These are phyloP conservation scores for Pararge aegeria DNA, from an alignment of 1,140 invertebrate species.

Conservation along the genomic window DNA sequence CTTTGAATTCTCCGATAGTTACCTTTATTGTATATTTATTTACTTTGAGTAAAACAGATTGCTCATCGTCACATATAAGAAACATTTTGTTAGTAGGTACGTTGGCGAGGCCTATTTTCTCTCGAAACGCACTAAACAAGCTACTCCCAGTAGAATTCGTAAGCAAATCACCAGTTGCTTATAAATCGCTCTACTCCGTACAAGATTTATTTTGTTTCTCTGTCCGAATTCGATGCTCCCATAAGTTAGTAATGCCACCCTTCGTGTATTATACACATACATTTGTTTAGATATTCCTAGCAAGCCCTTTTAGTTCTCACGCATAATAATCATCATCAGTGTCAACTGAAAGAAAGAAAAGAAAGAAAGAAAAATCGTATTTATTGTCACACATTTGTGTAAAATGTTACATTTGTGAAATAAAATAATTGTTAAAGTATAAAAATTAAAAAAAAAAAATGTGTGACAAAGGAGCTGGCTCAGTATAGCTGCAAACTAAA, in stretches of 20 bases:
- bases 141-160: constrained; percentile 49
- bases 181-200: constrained; percentile 55
- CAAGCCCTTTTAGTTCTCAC: no score
- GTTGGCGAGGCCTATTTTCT: constrained; percentile 14
- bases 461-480: no score
- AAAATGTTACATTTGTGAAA: no score
- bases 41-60: neutral
- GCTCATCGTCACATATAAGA: neutral
- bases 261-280: neutral
- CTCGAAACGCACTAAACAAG: constrained; percentile 29
- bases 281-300: neutral
- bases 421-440: no score
- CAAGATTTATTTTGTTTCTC: constrained; percentile 56
- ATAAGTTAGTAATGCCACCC: constrained; percentile 20
- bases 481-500: no score
- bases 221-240: constrained; percentile 36
- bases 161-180: constrained; percentile 65
- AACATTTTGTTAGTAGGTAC: neutral
- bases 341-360: no score
- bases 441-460: no score
- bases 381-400: no score
- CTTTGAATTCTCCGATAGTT: no score
- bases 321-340: no score
- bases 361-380: no score
- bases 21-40: no score